These are phyloP conservation scores for Ellobius talpinus DNA, from an alignment of 2,113 vertebrate genomes.

Conservation along the genomic window DNA sequence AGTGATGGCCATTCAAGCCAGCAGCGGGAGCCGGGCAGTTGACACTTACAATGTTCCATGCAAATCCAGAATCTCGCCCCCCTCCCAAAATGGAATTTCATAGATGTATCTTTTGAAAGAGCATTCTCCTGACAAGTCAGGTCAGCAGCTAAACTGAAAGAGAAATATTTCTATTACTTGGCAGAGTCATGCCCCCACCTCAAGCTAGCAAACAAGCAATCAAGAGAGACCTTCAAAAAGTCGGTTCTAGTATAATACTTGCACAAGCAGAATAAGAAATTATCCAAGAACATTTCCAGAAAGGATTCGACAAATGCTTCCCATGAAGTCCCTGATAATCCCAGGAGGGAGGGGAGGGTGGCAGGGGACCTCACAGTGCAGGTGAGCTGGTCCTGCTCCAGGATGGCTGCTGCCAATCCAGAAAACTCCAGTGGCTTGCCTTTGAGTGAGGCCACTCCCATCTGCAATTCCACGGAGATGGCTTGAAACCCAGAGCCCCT, in stretches of 20 bases:
- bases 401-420: constrained; percentile 42
- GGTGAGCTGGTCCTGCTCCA: constrained; percentile 71
- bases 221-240: constrained; percentile 30
- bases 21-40: constrained; percentile 59
- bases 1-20: constrained; percentile 72
- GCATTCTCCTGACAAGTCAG: constrained; percentile 66
- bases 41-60: constrained; percentile 80
- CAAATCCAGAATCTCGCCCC: constrained; percentile 63
- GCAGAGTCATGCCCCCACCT: not conserved
- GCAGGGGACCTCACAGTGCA: constrained; percentile 28
- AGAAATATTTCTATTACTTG: constrained; percentile 76
- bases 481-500: constrained; percentile 32
- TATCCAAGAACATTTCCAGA: constrained; percentile 75
- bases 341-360: not conserved
- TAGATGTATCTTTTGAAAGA: constrained; percentile 75
- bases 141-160: constrained; percentile 76
- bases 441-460: not conserved
- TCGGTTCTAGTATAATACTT: constrained; percentile 39
- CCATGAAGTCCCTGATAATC: constrained; percentile 56
- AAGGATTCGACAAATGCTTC: constrained; percentile 70
- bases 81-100: constrained; percentile 74
- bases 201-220: constrained; percentile 42
- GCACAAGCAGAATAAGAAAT: constrained; percentile 65
- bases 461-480: not conserved
- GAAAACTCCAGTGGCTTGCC: constrained; percentile 43